Conservation (phyloP, 2,113 vertebrate genomes). For the Lophura nycthemera region DNA sequence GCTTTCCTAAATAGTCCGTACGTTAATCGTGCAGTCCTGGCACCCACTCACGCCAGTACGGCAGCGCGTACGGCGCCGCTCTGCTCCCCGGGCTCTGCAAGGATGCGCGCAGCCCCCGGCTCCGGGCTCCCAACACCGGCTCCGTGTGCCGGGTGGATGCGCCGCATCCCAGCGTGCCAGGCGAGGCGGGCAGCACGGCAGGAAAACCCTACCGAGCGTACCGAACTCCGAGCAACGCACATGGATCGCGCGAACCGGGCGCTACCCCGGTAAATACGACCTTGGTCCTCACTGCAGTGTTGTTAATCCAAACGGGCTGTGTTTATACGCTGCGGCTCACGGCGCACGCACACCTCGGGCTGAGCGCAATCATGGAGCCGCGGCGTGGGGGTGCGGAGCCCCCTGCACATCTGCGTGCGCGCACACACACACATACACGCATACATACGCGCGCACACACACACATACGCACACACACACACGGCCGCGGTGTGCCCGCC, state of each 20-base stretch:
- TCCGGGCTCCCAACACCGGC: background rate
- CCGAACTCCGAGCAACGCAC: background rate
- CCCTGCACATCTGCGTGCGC: background rate
- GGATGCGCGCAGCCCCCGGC: background rate
- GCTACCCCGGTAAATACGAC: background rate
- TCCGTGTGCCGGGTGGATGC: rapidly evolving
- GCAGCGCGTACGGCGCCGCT: background rate
- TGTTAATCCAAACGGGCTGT: background rate
- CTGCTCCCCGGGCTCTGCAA: background rate
- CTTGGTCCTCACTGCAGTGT: background rate
- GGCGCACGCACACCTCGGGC: background rate
- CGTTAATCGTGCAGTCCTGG: background rate
- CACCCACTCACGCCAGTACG: background rate
- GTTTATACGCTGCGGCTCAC: background rate
- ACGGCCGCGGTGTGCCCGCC: background rate
- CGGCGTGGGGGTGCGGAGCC: background rate
- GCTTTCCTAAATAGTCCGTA: background rate
- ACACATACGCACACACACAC: background rate
- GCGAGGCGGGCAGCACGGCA: too few relatives aligned
- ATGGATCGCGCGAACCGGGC: background rate
- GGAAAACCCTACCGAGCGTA: background rate
- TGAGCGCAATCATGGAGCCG: background rate
- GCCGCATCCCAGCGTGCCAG: background rate
- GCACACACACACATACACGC: background rate
- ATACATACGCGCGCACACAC: background rate